Evolutionary conservation across 2,113 vertebrate genomes (phyloP), one percentile per base, ranked within the genome.

Genomic region (Silurus asotus): DNA sequence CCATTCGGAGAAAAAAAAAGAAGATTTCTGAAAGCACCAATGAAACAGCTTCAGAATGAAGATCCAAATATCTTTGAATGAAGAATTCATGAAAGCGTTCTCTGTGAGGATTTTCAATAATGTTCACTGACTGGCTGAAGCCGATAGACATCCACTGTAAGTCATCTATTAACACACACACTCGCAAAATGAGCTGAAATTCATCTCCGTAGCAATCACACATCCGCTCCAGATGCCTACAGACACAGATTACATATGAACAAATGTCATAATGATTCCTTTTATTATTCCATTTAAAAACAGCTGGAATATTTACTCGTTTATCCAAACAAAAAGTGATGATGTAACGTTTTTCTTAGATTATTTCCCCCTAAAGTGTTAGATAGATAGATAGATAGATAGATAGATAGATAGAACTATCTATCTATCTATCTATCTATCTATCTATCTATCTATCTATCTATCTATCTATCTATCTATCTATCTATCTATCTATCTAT

Each of bases 261-360:
- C 37, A 76, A 55, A 77, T 77, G 51, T n/a, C 75, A 8, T 55
- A 11, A 76, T 76, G n/a, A 76, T 76, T 77, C 1, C 75, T 77
- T 77, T 77, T 25, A 77, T 77, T 77, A 53, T 77, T 55, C 53
- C 11, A 77, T 77, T 53, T 6, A 3, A 11, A 25, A 77, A 77
- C 74, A 77, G 74, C 74, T 77, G 74, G 74, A 77, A 77, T 77
- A 15, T 53, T 77, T 55, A 77, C 11, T 25, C 55, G 74, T 55
- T 77, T 55, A 77, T 77, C 74, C 55, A 77, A 77, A 14, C 74
- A 77, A 37, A 37, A 37, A 37, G 6, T 55, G 51, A 23, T 17
- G 75, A 78, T 56, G 7, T 25, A 78, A 78, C 58, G 53, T 28
- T 53, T 37, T 78, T 56, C 45, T 74, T 48, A 6, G n/a, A 78